phyloP scores from a whole-genome alignment of 2,797 vertebrate species.

The Pitangus sulphuratus region DNA sequence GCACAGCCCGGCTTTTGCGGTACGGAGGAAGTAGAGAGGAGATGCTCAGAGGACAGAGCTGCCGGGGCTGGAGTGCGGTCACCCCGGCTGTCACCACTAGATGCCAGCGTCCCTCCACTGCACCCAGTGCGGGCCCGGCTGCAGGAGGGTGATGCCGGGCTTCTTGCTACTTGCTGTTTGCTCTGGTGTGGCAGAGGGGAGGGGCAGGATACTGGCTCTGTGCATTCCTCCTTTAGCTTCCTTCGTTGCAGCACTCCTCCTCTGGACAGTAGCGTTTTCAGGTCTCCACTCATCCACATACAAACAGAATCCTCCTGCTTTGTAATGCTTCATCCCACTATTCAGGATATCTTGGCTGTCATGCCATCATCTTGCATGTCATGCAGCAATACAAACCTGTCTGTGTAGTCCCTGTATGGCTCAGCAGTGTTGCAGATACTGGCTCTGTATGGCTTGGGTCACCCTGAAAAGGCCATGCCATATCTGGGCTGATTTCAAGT shows the following conservation, averaged over 20 bases:
- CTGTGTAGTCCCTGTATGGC: not conserved
- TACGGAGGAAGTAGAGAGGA: rapidly evolving
- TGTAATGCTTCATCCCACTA: not conserved
- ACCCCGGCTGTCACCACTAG: not conserved
- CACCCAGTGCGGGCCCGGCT: rapidly evolving
- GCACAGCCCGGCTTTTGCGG: rapidly evolving
- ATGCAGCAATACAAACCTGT: not conserved
- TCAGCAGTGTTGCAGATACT: not conserved
- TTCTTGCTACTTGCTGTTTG: not conserved
- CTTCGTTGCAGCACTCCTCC: not conserved
- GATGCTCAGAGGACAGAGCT: rapidly evolving
- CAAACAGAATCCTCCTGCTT: not conserved
- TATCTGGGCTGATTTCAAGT: not conserved
- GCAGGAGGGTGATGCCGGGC: not conserved
- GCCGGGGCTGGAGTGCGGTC: rapidly evolving
- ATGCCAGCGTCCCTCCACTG: not conserved
- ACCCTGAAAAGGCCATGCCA: not conserved
- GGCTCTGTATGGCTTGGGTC: not conserved
- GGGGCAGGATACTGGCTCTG: not conserved
- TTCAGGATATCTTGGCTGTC: not conserved
- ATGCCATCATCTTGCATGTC: rapidly evolving
- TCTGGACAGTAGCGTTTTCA: not conserved
- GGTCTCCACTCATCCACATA: not conserved
- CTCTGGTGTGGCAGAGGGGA: not conserved
- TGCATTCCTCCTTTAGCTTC: not conserved